Evolutionary conservation across 2,113 vertebrate species (phyloP).

Genomic region (Mobula hypostoma): DNA sequence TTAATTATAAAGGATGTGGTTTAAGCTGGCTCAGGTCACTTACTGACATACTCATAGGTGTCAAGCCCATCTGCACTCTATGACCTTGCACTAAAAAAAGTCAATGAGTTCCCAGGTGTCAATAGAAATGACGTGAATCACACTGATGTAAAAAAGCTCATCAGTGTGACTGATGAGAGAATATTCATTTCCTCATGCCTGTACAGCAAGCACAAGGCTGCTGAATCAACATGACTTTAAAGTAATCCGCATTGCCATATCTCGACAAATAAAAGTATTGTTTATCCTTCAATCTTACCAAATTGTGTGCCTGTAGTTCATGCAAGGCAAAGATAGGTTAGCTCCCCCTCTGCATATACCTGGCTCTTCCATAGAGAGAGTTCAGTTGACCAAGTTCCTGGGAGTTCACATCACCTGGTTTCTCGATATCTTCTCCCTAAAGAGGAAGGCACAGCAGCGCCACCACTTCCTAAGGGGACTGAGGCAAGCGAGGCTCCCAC

Average conservation of each 20-base stretch:
- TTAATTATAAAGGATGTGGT: conserved; percentile 7
- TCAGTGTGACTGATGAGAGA: background rate
- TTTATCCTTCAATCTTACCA: background rate
- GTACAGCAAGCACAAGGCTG: background rate
- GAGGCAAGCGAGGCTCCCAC: too few relatives aligned
- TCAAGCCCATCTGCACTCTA: background rate
- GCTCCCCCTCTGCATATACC: too few relatives aligned
- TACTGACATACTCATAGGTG: background rate
- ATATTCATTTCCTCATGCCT: background rate
- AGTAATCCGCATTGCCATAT: background rate
- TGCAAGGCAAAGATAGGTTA: background rate
- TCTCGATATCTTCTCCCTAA: too few relatives aligned
- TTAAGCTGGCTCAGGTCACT: conserved; percentile 31
- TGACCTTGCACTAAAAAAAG: conserved; percentile 19
- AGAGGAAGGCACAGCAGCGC: too few relatives aligned
- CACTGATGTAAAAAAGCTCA: background rate
- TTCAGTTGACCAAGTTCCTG: too few relatives aligned
- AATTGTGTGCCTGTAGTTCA: background rate
- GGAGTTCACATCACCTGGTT: too few relatives aligned
- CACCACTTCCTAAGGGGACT: too few relatives aligned
- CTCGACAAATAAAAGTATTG: background rate
- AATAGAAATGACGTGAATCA: conserved; percentile 7
- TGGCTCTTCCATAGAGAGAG: too few relatives aligned
- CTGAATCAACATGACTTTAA: background rate
- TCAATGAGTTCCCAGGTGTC: background rate